Evolutionary conservation across 2,113 vertebrate species (phyloP), one percentile per base, ranked within the genome.

Genomic region (Daubentonia madagascariensis): DNA sequence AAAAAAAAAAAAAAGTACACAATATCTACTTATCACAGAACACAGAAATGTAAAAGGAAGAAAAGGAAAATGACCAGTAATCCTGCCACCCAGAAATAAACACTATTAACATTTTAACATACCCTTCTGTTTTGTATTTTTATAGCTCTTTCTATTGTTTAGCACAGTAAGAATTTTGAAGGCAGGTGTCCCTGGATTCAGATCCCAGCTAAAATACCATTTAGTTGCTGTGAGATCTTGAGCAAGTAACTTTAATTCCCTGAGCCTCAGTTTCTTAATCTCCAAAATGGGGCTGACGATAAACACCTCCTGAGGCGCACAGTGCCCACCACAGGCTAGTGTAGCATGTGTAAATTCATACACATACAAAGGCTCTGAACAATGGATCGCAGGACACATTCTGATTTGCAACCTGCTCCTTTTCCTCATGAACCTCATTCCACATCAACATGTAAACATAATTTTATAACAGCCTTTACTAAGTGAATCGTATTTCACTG

Each of bases 401-500:
- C 72, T 45, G 10, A 52, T 40, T 37, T 5, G 22, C 0, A 59
- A 59, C 65, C 75, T 73, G n/a, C 37, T 90, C 75, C 3, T 40
- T 18, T 17, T 65, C 35, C 93, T 65, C 70, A 11, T 0, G 7
- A 48, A 13, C 76, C 78, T 83, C 1, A 1, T 32, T 32, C 23
- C 23, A 67, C 6, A 6, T 12, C 76, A 67, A 4, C 32, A 18
- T 1, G 32, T 4, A 37, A 54, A 43, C 28, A 7, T 2, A 35
- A 48, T 7, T 8, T 45, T n/a, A 17, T 0, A 2, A 43, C 2
- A 10, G 30, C 65, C 80, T 50, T 57, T 48, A 18, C 0, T 6
- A 2, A 45, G 65, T 11, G 3, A 50, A 3, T 1, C 16, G 3
- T 1, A 23, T 1, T 20, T 4, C 23, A 35, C 1, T n/a, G 3